These are phyloP conservation scores for Opisthograptis luteolata DNA, from an alignment of 2,888 invertebrate species.

Conservation along the genomic window DNA sequence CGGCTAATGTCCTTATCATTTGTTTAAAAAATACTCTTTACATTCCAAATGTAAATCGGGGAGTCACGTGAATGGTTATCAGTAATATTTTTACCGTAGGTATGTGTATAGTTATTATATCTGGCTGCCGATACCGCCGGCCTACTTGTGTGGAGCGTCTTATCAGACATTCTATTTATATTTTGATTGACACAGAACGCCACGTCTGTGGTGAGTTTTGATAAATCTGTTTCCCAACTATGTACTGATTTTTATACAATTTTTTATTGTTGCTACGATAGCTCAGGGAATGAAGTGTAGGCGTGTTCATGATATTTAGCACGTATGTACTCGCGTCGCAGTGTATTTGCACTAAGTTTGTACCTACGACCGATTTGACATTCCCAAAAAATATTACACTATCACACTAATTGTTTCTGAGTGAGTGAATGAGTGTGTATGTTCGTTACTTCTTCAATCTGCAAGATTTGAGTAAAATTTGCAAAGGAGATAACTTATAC, in stretches of 20 bases:
- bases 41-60: neutral
- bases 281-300: neutral
- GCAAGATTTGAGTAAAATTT: too few species aligned
- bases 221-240: constrained; percentile 1
- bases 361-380: too few species aligned
- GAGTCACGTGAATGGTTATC: constrained; percentile 3
- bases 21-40: too few species aligned
- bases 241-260: constrained; percentile 4
- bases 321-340: too few species aligned
- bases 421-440: too few species aligned
- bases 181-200: neutral
- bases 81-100: constrained; percentile 5
- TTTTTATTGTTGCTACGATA: neutral
- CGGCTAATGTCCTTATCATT: too few species aligned
- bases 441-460: too few species aligned
- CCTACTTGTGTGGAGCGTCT: constrained; percentile 14
- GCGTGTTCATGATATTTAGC: neutral
- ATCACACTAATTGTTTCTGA: too few species aligned
- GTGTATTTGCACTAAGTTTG: too few species aligned
- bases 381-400: too few species aligned
- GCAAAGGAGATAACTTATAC: too few species aligned
- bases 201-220: neutral
- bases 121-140: constrained; percentile 4
- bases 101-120: neutral
- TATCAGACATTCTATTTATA: constrained; percentile 13